Base-by-base conservation (phyloP, 2,797 vertebrate species). In the Delichon dasypus region DNA sequence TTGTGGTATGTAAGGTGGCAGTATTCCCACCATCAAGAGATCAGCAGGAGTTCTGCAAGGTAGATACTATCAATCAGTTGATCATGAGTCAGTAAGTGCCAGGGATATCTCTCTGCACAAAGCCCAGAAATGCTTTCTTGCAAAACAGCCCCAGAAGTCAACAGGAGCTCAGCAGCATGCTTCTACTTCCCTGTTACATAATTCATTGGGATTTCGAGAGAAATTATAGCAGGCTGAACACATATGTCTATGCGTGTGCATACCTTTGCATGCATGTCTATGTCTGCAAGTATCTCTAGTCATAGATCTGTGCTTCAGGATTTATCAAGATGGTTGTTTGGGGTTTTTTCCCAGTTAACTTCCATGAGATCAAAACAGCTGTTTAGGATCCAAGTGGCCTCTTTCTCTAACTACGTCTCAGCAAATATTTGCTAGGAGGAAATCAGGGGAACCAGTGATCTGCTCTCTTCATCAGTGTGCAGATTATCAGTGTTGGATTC, bases 171-270 rank as follows among this genome's bases (percentile, higher is more conserved):
- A 34, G 23, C 2, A 2, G 10, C 4, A 18, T 45, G 11, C 3
- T 70, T 22, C 11, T 36, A 29, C 20, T 77, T 81, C 5, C 5
- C 15, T 12, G 1, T 18, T 36, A 7, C 8, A 10, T 11, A 25
- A 32, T 21, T 67, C 16, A 19, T 22, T 80, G 60, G 22, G 55
- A 60, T 20, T 87, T 5, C n/a, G 44, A 7, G 4, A 65, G 22
- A 51, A 82, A 30, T 27, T 2, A 23, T 3, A 58, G 10, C 12
- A 74, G 87, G 16, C 5, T 44, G 50, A 47, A n/a, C 13, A 53
- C 0, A 1, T 8, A 18, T 5, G 2, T 38, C 30, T 62, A 0
- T 20, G 4, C 29, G 9, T 48, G 48, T 26, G 19, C 11, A 13
- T 21, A 36, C 30, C 5, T 74, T 48, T 66, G 4, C 10, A 9